These are phyloP conservation scores for Archaeoteleia sp. DNA, from an alignment of 2,888 invertebrate genomes.

Conservation along the genomic window DNA sequence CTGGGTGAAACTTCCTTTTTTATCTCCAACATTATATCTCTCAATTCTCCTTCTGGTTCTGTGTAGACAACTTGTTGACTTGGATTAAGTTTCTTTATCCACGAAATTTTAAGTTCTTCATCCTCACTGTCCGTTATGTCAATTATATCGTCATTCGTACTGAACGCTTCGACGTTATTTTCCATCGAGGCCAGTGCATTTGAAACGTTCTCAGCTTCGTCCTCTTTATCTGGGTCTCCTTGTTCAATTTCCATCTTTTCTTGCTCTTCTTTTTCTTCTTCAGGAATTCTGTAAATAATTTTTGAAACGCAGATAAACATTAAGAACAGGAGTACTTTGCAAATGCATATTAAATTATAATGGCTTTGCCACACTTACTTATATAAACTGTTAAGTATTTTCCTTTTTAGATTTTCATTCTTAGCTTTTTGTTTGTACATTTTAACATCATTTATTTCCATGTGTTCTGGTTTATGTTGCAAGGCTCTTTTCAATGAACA, in stretches of 20 bases:
- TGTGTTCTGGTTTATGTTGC: slow-evolving; percentile 84
- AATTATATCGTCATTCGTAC: too few species aligned
- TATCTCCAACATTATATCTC: too few species aligned
- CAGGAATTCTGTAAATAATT: slow-evolving; percentile 24
- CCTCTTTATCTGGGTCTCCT: slow-evolving; percentile 28
- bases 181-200: slow-evolving; percentile 16
- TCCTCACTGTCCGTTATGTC: too few species aligned
- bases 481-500: slow-evolving; percentile 91
- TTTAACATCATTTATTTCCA: slow-evolving; percentile 87
- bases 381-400: slow-evolving; percentile 87
- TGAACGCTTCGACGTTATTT: too few species aligned
- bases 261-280: slow-evolving; percentile 41
- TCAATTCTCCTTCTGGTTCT: too few species aligned
- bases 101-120: too few species aligned
- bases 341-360: neutral
- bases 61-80: too few species aligned
- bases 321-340: too few species aligned
- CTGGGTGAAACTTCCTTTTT: too few species aligned
- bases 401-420: slow-evolving; percentile 85
- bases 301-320: too few species aligned
- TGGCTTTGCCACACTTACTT: slow-evolving; percentile 66
- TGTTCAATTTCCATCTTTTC: slow-evolving; percentile 20
- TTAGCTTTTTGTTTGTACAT: slow-evolving; percentile 84
- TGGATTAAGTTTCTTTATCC: too few species aligned
- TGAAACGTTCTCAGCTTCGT: slow-evolving; percentile 27